These are phyloP conservation scores for Cordilura impudica DNA, from an alignment of 2,888 invertebrate genomes.

Conservation along the genomic window DNA sequence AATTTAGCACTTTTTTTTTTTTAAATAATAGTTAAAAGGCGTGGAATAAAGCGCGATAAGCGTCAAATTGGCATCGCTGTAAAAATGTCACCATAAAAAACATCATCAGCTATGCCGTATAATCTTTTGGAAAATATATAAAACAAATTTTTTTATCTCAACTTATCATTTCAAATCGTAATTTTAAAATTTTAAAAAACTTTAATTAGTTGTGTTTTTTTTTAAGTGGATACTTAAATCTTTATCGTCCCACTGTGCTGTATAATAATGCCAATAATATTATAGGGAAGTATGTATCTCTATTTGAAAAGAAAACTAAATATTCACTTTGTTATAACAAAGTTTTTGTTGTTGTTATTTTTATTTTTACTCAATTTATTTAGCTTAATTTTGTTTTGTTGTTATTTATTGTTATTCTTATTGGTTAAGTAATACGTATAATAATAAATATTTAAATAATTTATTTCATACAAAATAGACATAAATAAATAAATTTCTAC, in stretches of 20 bases:
- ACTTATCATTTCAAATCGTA: too few relatives aligned
- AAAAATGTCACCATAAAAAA: too few relatives aligned
- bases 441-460: conserved; percentile 46
- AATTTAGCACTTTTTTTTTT: too few relatives aligned
- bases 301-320: neutral
- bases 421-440: neutral
- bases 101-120: too few relatives aligned
- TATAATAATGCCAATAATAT: conserved; percentile 16
- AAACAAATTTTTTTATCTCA: too few relatives aligned
- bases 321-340: neutral
- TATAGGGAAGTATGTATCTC: conserved; percentile 4
- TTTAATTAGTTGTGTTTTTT: neutral
- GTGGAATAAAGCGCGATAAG: too few relatives aligned
- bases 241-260: conserved; percentile 4
- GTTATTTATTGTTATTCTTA: conserved; percentile 25
- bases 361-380: conserved; percentile 64
- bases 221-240: neutral
- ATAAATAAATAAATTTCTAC: conserved; percentile 15
- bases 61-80: too few relatives aligned
- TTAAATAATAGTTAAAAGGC: too few relatives aligned
- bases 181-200: neutral
- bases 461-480: conserved; percentile 13
- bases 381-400: conserved; percentile 68
- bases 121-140: too few relatives aligned
- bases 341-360: neutral